These are phyloP conservation scores for Troglohyphantes excavatus DNA, from an alignment of 2,888 invertebrate species.

Conservation along the genomic window DNA sequence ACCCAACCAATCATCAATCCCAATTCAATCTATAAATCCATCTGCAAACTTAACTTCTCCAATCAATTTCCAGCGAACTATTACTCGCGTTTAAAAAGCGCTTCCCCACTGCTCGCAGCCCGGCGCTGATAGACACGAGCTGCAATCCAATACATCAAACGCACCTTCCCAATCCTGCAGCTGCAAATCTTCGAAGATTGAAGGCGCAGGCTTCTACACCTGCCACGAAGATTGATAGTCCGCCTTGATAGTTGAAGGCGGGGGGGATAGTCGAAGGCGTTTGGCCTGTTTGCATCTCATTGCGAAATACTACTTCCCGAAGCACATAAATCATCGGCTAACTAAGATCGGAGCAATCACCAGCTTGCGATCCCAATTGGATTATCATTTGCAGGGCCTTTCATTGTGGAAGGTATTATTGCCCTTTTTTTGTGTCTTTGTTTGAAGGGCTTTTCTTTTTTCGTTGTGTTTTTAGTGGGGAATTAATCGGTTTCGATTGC, in stretches of 20 bases:
- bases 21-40: not conserved
- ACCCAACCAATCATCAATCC: conserved; percentile 23
- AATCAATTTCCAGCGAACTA: conserved; percentile 48
- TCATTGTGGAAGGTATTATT: not conserved
- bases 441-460: conserved; percentile 3
- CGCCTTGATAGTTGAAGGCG: conserved; percentile 48
- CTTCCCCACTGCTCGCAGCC: not conserved
- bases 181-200: conserved; percentile 64
- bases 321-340: conserved; percentile 68
- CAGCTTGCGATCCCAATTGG: conserved; percentile 63
- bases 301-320: conserved; percentile 30
- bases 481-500: conserved; percentile 70
- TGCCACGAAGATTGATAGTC: conserved; percentile 66
- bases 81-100: conserved; percentile 54
- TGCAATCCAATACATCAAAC: conserved; percentile 50
- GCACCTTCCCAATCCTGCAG: conserved; percentile 30
- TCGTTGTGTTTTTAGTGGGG: conserved; percentile 46
- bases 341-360: conserved; percentile 68
- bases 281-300: conserved; percentile 61
- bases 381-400: conserved; percentile 68
- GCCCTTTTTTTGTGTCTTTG: not conserved
- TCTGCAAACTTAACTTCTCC: conserved; percentile 26
- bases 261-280: conserved; percentile 15
- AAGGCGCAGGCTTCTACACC: conserved; percentile 45
- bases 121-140: conserved; percentile 40